Evolutionary conservation across 2,797 vertebrate genomes (phyloP), one percentile per base, ranked within the genome.

Genomic region (Ptychobarbus kaznakovi): DNA sequence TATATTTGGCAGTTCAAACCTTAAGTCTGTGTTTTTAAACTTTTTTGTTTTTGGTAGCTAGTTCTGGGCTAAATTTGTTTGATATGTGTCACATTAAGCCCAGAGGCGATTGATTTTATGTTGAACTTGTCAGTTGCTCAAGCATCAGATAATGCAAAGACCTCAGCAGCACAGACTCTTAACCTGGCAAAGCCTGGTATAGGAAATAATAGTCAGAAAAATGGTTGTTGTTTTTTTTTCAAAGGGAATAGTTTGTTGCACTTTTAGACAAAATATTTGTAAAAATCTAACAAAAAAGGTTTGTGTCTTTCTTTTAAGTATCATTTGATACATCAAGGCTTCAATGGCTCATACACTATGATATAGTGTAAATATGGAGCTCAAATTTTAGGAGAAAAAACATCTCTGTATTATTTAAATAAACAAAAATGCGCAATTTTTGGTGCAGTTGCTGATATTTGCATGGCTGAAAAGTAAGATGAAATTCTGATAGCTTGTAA

Each of bases 31-130:
- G 28, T 70, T 53, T 70, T 15, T 56, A 35, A 70, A 51, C 63
- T 69, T 51, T 11, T 46, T 49, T n/a, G 28, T 78, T 63, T 63
- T 63, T 13, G 28, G 63, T 66, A 18, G 58, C 61, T 80, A 5
- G 4, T 28, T 40, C n/a, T 6, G 16, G 8, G 25, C 25, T 25
- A 49, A 35, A 76, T 66, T 66, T 53, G 44, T 15, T n/a, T 51
- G 58, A 76, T 51, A 12, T 8, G 4, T 18, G 72, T 83, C 72
- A 53, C 44, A 22, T 83, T 83, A n/a, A 65, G 42, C 12, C 42
- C 42, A 42, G n/a, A 40, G 72, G 61, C 15, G 1, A 28, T 83
- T 25, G 32, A 83, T 66, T 74, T 82, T 35, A 32, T 74, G 70
- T 18, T 1, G 7, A 25, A 63, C 9, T 1, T 46, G 40, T 35